Base-by-base conservation (phyloP, 2,797 vertebrate genomes). In the Catharus ustulatus region DNA sequence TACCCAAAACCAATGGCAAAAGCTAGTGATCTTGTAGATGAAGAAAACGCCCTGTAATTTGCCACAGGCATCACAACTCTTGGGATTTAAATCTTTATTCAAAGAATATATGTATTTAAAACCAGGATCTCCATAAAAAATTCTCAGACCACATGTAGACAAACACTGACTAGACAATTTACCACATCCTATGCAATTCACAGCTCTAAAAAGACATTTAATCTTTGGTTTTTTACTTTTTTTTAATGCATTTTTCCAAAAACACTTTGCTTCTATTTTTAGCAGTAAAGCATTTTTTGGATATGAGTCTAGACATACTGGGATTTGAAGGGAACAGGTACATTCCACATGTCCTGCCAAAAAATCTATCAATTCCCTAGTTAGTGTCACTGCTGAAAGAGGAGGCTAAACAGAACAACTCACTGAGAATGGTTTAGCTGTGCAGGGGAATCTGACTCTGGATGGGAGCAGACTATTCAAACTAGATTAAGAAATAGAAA, bases 31-130 rank as follows among this genome's bases (percentile, higher is more conserved):
- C 97, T 97, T 94, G 97, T 90, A 97, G 96, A 97, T 89, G 95
- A 93, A 91, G 97, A 97, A 97, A 98, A 98, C 97, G 69, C 98
- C 98, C 98, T 98, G 72, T 97, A 97, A 98, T 98, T 98, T 97
- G 63, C 97, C 92, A 89, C 86, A 97, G 97, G 93, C 96, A 97
- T 90, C 66, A 74, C 62, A 96, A 43, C 90, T 96, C 95, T 84
- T 96, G 95, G 94, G 95, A 97, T 97, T 97, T 97, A 95, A 97
- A 96, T 97, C 94, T 97, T 97, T 97, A 96, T 97, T 95, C 93
- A 95, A 94, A 97, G 96, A 93, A 96, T 96, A 96, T 95, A 96
- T 93, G 61, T 94, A 91, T 97, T 97, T 97, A 97, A 97, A 91
- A 71, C 87, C 63, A 96, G 82, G 74, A 97, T 95, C 82, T 96